Evolutionary conservation across 1,140 invertebrate genomes (phyloP), one percentile per base, ranked within the genome.

Genomic region (Hycleus cichorii): DNA sequence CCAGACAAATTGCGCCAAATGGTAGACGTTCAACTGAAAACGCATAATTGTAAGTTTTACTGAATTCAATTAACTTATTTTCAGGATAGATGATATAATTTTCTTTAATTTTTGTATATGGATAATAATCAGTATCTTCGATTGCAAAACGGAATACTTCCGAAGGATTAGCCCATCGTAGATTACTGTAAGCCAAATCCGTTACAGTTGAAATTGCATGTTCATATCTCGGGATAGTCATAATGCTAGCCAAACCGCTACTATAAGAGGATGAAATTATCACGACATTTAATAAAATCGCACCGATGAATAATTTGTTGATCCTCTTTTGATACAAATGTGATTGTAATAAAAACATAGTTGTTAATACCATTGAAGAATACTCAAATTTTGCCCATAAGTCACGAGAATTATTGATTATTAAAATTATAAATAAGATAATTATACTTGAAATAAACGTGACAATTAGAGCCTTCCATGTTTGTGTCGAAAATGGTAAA

Each of bases 111-210:
- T 74, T 69, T 45, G 72, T 69, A 3, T 77, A 69, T 49, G 72
- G 54, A 11, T 74, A 71, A 74, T 53, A 32, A 18, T 47, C 66
- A 3, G 77, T 75, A 8, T 71, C 58, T 7, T 73, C 62, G 6
- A 81, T 64, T 3, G 79, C 80, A 66, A 78, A 80, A 55, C 77
- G 72, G 78, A 79, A 81, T 38, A 79, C 79, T 54, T 80, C 77
- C 52, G 80, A 78, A 0, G 78, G 80, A 4, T 78, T 78, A 8
- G 76, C 78, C 80, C 79, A 81, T 42, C 69, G 68, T 40, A 80
- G 54, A 10, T 72, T 67, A 55, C 73, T 76, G 27, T 76, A 73
- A 4, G 77, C 74, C 3, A 81, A 69, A 51, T 81, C 77, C 56
- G 75, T 64, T 2, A 78, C 72, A 0, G 76, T 78, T 58, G 80